A percentile compares a stretch with the other conserved stretches of the same genome.
Conservation (phyloP, 2,113 vertebrate species). For the Gopherus flavomarginatus region DNA sequence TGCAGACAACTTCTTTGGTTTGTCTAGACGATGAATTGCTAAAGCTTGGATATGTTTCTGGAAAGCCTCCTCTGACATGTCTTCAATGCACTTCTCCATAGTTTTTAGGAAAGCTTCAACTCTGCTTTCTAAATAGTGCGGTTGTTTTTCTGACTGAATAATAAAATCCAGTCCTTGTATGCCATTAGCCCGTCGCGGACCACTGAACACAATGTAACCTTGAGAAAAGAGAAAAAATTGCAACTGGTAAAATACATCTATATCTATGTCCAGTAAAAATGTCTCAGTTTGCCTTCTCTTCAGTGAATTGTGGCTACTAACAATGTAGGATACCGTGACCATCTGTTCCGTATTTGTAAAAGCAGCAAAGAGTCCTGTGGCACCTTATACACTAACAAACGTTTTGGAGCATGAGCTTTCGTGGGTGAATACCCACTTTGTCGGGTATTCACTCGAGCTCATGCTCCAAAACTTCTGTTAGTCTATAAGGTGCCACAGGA, state of each 20-base stretch:
- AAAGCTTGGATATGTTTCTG: conserved; percentile 98
- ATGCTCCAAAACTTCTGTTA: too few species aligned
- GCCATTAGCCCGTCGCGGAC: conserved; percentile 93
- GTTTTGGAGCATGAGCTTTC: too few species aligned
- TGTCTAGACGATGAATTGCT: conserved; percentile 96
- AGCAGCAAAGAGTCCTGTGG: too few species aligned
- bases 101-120: conserved; percentile 95
- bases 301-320: background rate
- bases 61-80: conserved; percentile 96
- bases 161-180: conserved; percentile 95
- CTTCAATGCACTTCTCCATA: conserved; percentile 93
- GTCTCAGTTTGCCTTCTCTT: background rate
- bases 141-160: conserved; percentile 97
- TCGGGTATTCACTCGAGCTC: too few species aligned
- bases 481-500: too few species aligned
- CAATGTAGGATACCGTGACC: background rate
- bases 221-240: conserved; percentile 22
- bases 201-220: conserved; percentile 99
- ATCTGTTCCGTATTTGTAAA: background rate
- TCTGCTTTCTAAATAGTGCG: conserved; percentile 96
- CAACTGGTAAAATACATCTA: background rate
- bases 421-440: too few species aligned
- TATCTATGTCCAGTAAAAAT: background rate
- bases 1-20: conserved; percentile 97
- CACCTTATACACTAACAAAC: too few species aligned